Percentiles rank a stretch among this genome's conserved stretches.
Evolutionary conservation across 2,888 invertebrate genomes (phyloP).

Genomic region (Actias luna): DNA sequence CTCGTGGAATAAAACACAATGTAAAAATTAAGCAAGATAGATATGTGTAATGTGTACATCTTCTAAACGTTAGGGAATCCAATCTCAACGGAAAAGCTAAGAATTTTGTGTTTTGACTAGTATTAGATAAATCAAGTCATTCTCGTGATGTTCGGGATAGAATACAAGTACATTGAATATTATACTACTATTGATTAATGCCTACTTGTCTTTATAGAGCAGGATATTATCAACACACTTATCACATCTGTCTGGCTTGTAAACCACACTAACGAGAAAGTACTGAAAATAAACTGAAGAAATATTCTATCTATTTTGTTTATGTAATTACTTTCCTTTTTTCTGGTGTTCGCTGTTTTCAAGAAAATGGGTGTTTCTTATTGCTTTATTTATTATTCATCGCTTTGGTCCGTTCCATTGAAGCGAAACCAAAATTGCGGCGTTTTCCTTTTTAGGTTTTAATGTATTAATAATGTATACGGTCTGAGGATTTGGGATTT

Average conservation of each 20-base stretch:
- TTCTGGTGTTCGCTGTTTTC: conserved; percentile 8
- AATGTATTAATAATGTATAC: conserved; percentile 25
- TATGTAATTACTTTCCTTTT: neutral
- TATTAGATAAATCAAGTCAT: neutral
- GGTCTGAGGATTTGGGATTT: conserved; percentile 24
- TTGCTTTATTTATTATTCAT: conserved; percentile 25
- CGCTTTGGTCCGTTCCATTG: conserved; percentile 22
- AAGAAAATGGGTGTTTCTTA: conserved; percentile 13
- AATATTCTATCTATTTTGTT: neutral
- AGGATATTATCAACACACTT: too few species aligned
- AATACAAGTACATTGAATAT: neutral
- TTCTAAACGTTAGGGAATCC: neutral
- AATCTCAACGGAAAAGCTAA: neutral
- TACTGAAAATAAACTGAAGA: neutral
- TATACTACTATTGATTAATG: neutral
- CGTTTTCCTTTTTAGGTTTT: conserved; percentile 27
- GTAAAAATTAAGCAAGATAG: too few species aligned
- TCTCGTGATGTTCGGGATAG: neutral
- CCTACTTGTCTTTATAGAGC: too few species aligned
- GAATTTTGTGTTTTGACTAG: neutral
- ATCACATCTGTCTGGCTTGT: neutral
- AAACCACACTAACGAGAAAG: neutral
- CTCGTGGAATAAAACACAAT: too few species aligned
- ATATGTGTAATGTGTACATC: neutral
- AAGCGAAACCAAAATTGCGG: conserved; percentile 26